Base-by-base conservation (phyloP, 2,888 invertebrate genomes). In the Pimpla rufipes region DNA sequence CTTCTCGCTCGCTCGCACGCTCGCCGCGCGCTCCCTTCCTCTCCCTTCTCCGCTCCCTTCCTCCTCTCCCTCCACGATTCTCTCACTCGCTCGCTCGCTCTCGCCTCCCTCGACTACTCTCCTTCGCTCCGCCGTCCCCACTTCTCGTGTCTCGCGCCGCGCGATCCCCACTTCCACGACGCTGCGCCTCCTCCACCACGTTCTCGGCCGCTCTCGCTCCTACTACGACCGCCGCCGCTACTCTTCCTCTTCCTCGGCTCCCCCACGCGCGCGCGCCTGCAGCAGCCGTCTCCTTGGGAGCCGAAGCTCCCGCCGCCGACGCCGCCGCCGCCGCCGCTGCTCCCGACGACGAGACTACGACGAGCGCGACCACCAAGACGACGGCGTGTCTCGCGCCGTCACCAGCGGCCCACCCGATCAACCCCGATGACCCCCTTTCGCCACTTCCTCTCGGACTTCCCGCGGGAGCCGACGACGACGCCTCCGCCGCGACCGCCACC, bases 311-410 rank as follows among this genome's bases (percentile, higher is more conserved):
- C n/a, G n/a, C n/a, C n/a, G n/a, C n/a, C n/a, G n/a, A n/a, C n/a
- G n/a, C n/a, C n/a, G n/a, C n/a, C n/a, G n/a, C n/a, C n/a, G 95
- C 94, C 88, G 95, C 95, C 76, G 93, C 91, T 85, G 95, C 95
- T 57, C 94, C 93, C 55, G 90, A 92, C 83, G 93, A 92, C 66
- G 94, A 94, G 96, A 95, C 81, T 96, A 93, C 84, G 96, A 95
- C 87, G 94, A 93, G 50, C 93, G 85, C 71, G 83, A 87, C n/a
- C n/a, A n/a, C n/a, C n/a, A n/a, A n/a, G n/a, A n/a, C n/a, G n/a
- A n/a, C n/a, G n/a, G n/a, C n/a, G n/a, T n/a, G n/a, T n/a, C n/a
- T n/a, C n/a, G n/a, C 82, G 93, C 93, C 5, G 93, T 87, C 52
- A 93, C 83, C 62, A 82, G 79, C 70, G 80, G 79, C 84, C 84